phyloP scores from a whole-genome alignment of 2,113 vertebrate genomes.

The Bothrops jararaca region DNA sequence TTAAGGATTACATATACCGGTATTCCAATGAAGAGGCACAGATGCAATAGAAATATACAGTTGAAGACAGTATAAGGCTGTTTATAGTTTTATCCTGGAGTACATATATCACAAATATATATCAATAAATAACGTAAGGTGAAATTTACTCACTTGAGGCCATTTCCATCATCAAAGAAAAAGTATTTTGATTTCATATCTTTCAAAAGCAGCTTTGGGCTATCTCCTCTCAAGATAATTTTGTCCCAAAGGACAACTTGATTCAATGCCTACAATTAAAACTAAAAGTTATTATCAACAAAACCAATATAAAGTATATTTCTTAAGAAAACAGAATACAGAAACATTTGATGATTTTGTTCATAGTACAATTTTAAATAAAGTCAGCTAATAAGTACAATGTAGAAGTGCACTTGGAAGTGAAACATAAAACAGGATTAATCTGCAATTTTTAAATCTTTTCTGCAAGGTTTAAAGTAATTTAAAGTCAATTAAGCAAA shows the following conservation, averaged over 20 bases:
- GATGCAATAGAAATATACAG: neutral
- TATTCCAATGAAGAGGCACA: neutral
- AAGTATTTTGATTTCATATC: conserved; percentile 97
- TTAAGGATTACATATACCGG: neutral
- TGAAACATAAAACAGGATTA: neutral
- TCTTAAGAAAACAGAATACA: neutral
- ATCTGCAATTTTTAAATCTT: neutral
- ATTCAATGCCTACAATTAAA: conserved; percentile 82
- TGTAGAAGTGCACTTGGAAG: neutral
- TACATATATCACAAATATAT: neutral
- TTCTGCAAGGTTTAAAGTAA: neutral
- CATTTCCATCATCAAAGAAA: conserved; percentile 98
- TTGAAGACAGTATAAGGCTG: neutral
- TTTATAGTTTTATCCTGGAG: neutral
- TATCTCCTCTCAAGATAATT: conserved; percentile 90
- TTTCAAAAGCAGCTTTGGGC: conserved; percentile 84
- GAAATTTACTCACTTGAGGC: conserved; percentile 83
- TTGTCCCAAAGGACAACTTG: conserved; percentile 98
- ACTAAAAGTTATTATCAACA: conserved; percentile 12
- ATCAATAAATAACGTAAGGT: conserved; percentile 1
- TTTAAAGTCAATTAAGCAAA: neutral
- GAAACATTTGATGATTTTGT: neutral
- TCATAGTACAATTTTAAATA: neutral
- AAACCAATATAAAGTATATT: neutral
- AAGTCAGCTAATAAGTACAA: neutral